phyloP scores from a whole-genome alignment of 2,113 vertebrate species.

The Zeus faber region DNA sequence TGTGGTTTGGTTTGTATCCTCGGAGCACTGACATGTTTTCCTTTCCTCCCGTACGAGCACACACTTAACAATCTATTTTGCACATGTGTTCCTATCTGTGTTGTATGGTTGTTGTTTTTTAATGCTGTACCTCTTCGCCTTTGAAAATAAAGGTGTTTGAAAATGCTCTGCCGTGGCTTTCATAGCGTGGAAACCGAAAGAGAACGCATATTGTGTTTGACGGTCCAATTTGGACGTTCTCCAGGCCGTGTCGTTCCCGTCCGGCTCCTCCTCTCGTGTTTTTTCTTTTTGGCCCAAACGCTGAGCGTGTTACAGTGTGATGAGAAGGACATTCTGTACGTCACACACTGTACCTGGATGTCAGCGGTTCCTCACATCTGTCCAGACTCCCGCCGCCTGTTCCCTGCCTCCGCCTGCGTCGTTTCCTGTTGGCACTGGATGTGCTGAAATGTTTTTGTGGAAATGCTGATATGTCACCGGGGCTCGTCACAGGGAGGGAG shows the following conservation, averaged over 20 bases:
- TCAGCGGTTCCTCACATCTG: constrained; percentile 31
- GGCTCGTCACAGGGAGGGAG: constrained; percentile 52
- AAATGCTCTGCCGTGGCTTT: constrained; percentile 26
- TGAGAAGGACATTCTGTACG: too few species aligned
- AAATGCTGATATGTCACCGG: constrained; percentile 46
- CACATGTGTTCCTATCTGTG: constrained; percentile 74
- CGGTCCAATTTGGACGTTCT: too few species aligned
- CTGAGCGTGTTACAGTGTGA: too few species aligned
- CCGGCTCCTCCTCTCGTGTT: too few species aligned
- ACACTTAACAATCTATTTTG: constrained; percentile 72
- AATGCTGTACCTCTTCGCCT: constrained; percentile 80
- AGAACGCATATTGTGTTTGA: too few species aligned
- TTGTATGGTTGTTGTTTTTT: constrained; percentile 71
- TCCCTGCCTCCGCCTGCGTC: constrained; percentile 46
- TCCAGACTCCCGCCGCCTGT: constrained; percentile 20
- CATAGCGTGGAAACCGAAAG: not conserved
- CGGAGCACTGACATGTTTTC: constrained; percentile 69
- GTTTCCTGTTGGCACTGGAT: constrained; percentile 65
- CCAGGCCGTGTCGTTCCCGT: too few species aligned
- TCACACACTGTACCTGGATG: constrained; percentile 3
- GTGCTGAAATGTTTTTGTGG: constrained; percentile 46
- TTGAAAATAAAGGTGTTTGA: constrained; percentile 83
- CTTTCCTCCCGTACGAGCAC: constrained; percentile 58
- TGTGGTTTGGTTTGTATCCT: constrained; percentile 54
- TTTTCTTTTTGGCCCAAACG: too few species aligned